phyloP scores from a whole-genome alignment of 2,888 invertebrate genomes.

The Gibbula magus region DNA sequence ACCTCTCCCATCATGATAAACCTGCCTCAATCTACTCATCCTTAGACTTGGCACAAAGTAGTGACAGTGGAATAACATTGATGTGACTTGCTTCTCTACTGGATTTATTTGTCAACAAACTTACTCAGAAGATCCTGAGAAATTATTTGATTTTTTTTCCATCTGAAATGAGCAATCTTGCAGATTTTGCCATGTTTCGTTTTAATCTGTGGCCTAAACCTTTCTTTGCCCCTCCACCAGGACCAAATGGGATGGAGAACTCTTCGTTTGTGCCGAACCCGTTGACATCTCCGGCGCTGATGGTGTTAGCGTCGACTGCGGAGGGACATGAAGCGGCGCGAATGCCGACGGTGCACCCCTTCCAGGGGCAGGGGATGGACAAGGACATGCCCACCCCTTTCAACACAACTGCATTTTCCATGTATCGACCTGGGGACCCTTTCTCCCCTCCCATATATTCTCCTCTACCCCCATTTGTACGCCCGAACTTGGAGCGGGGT shows the following conservation, averaged over 20 bases:
- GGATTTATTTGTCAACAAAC: not conserved
- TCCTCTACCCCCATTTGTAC: slow-evolving; percentile 62
- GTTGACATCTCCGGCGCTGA: slow-evolving; percentile 66
- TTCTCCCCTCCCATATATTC: slow-evolving; percentile 69
- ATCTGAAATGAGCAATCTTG: slow-evolving; percentile 14
- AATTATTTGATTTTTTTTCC: not conserved
- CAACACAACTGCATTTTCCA: slow-evolving; percentile 56
- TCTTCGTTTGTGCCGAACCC: slow-evolving; percentile 67
- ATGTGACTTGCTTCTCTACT: not conserved
- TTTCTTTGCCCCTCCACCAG: slow-evolving; percentile 62
- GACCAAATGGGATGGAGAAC: slow-evolving; percentile 65
- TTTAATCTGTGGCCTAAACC: slow-evolving; percentile 72
- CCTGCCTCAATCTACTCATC: too few species aligned
- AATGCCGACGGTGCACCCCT: slow-evolving; percentile 53
- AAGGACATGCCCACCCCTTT: slow-evolving; percentile 59
- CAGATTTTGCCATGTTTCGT: slow-evolving; percentile 62
- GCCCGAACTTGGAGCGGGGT: slow-evolving; percentile 57
- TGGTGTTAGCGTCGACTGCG: slow-evolving; percentile 67
- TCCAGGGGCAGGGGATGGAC: slow-evolving; percentile 51
- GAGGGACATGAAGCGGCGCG: slow-evolving; percentile 64
- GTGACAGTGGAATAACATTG: not conserved
- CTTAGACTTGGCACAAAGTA: not conserved
- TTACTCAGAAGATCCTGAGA: slow-evolving; percentile 2
- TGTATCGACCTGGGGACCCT: slow-evolving; percentile 69
- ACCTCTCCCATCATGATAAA: not conserved